Evolutionary conservation across 2,888 invertebrate species (phyloP).

Genomic region (Drosophila testacea): DNA sequence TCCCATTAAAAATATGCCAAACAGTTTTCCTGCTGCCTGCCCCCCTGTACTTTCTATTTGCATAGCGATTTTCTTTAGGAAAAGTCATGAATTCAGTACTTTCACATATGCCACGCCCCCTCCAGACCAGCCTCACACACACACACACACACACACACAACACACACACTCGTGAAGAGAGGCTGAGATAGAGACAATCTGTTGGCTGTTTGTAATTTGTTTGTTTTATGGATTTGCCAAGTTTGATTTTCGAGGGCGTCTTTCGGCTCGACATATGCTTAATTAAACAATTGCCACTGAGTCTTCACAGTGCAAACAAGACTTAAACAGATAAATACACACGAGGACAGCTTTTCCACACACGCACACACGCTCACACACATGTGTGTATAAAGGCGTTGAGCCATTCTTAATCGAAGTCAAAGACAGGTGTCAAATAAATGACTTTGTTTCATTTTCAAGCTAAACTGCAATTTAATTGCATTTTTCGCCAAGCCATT

Average conservation of each 20-base stretch:
- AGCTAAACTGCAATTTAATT: background rate
- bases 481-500: background rate
- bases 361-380: conserved; percentile 14
- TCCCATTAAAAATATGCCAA: conserved; percentile 55
- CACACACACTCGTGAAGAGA: background rate
- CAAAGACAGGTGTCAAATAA: conserved; percentile 34
- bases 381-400: conserved; percentile 18
- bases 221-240: conserved; percentile 74
- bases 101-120: conserved; percentile 44
- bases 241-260: conserved; percentile 59
- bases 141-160: conserved; percentile 7
- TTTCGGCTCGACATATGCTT: conserved; percentile 55
- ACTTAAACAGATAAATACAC: conserved; percentile 49
- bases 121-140: conserved; percentile 20
- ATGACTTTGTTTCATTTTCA: conserved; percentile 9
- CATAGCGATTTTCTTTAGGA: conserved; percentile 51
- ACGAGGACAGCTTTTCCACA: conserved; percentile 32
- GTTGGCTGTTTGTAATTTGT: conserved; percentile 72
- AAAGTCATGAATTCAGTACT: conserved; percentile 42
- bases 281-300: conserved; percentile 61
- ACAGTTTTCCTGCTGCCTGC: background rate
- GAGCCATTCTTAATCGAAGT: conserved; percentile 34
- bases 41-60: conserved; percentile 41
- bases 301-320: conserved; percentile 44
- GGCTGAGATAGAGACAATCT: conserved; percentile 50